Evolutionary conservation across 2,797 vertebrate genomes (phyloP).

Genomic region (Xiphophorus birchmanni): DNA sequence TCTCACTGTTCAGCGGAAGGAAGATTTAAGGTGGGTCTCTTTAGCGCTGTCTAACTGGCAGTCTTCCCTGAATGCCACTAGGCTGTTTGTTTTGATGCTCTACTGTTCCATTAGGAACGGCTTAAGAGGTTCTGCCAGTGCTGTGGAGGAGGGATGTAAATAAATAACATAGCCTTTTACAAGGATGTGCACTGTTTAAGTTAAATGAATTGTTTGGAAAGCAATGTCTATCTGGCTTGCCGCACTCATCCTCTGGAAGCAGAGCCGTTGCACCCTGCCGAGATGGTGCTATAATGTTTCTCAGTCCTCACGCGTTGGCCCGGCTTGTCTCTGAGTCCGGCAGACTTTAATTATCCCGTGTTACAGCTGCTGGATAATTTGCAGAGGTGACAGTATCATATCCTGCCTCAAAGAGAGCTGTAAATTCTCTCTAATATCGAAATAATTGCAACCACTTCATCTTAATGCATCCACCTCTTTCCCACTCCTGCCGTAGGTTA

Average conservation of each 20-base stretch:
- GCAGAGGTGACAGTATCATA: slow-evolving; percentile 48
- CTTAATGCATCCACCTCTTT: slow-evolving; percentile 28
- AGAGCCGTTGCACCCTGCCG: slow-evolving; percentile 27
- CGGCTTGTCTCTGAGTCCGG: slow-evolving; percentile 35
- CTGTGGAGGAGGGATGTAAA: slow-evolving; percentile 70
- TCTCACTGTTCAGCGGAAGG: slow-evolving; percentile 95
- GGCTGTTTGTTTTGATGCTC: slow-evolving; percentile 79
- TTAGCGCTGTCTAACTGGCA: slow-evolving; percentile 62
- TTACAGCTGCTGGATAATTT: slow-evolving; percentile 56
- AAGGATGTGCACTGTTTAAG: slow-evolving; percentile 68
- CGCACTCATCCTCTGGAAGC: slow-evolving; percentile 48
- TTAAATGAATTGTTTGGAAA: slow-evolving; percentile 73
- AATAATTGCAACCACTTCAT: slow-evolving; percentile 48
- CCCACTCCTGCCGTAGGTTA: slow-evolving; percentile 82
- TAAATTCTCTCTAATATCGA: slow-evolving; percentile 54
- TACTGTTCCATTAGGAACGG: slow-evolving; percentile 74
- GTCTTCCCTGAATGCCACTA: slow-evolving; percentile 67
- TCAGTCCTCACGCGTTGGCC: slow-evolving; percentile 44
- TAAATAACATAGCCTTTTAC: slow-evolving; percentile 72
- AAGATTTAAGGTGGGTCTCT: slow-evolving; percentile 94
- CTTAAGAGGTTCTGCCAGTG: slow-evolving; percentile 66
- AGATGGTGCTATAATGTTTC: slow-evolving; percentile 36
- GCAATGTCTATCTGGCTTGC: slow-evolving; percentile 60
- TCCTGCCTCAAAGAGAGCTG: slow-evolving; percentile 37
- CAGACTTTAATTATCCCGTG: slow-evolving; percentile 51